These are phyloP conservation scores for Ara ararauna DNA, from an alignment of 2,797 vertebrate species.

Conservation along the genomic window DNA sequence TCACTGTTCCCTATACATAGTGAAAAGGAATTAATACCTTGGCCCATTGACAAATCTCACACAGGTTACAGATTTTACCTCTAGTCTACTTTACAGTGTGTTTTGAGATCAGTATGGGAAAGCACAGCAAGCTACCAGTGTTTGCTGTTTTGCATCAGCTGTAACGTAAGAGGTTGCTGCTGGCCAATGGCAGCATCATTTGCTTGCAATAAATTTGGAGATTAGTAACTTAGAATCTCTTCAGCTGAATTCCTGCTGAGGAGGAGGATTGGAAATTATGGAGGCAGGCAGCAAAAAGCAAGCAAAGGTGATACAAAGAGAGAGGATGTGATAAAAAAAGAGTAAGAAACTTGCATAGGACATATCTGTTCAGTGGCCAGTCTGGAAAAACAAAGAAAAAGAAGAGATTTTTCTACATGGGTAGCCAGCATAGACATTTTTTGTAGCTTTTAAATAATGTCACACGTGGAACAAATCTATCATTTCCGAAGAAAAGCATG, in stretches of 20 bases:
- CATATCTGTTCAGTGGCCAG: background rate
- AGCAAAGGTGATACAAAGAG: background rate
- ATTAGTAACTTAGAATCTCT: background rate
- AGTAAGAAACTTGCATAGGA: background rate
- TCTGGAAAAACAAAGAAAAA: background rate
- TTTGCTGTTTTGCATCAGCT: background rate
- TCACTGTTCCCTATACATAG: background rate
- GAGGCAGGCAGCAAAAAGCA: background rate
- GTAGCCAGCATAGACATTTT: background rate
- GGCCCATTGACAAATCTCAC: background rate
- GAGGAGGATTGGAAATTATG: background rate
- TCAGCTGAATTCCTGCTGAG: background rate
- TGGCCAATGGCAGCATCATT: background rate
- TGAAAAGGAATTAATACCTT: background rate
- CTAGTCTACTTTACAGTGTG: background rate
- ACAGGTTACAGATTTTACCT: background rate
- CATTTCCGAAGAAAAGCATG: conserved; percentile 15
- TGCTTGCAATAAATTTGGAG: background rate
- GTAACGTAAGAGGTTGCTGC: background rate
- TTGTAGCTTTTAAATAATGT: conserved; percentile 24
- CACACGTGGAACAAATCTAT: conserved; percentile 32
- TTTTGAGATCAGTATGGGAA: background rate
- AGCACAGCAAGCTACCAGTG: background rate
- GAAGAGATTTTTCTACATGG: background rate
- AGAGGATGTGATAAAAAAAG: background rate